A percentile compares a stretch with the other conserved stretches of the same genome.
Evolutionary conservation across 2,113 vertebrate genomes (phyloP).

Genomic region (Dromaius novaehollandiae): DNA sequence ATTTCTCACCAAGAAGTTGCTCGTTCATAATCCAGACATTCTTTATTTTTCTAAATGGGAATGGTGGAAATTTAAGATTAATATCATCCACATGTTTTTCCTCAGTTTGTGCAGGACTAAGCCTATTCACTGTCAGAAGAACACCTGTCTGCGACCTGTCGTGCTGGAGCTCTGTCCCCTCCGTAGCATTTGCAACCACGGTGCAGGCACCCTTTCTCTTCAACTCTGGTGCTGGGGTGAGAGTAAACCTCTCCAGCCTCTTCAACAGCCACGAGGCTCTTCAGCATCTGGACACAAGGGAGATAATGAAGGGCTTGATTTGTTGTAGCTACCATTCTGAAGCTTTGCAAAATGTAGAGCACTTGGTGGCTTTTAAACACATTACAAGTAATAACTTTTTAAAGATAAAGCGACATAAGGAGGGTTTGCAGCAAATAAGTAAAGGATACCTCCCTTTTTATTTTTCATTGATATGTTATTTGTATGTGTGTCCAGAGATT

Average conservation of each 20-base stretch:
- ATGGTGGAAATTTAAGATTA: neutral
- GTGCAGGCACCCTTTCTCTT: neutral
- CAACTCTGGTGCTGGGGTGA: rapidly evolving
- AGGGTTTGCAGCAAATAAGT: neutral
- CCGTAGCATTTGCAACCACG: neutral
- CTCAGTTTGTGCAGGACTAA: neutral
- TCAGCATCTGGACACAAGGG: neutral
- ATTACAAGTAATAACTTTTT: neutral
- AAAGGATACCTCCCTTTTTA: neutral
- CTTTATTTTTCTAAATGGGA: neutral
- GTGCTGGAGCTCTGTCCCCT: neutral
- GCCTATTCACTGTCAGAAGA: neutral
- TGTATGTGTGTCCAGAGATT: neutral
- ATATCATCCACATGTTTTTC: neutral
- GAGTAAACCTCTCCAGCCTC: neutral
- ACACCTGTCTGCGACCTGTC: neutral
- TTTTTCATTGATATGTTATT: neutral
- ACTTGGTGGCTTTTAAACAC: neutral
- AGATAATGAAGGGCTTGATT: neutral
- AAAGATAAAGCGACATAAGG: neutral
- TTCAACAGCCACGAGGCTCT: neutral
- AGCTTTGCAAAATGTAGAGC: neutral
- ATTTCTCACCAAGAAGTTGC: neutral
- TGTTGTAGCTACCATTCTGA: neutral
- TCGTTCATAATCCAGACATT: neutral